Evolutionary conservation across 2,113 vertebrate species (phyloP), one percentile per base, ranked within the genome.

Genomic region (Cyanoderma ruficeps): DNA sequence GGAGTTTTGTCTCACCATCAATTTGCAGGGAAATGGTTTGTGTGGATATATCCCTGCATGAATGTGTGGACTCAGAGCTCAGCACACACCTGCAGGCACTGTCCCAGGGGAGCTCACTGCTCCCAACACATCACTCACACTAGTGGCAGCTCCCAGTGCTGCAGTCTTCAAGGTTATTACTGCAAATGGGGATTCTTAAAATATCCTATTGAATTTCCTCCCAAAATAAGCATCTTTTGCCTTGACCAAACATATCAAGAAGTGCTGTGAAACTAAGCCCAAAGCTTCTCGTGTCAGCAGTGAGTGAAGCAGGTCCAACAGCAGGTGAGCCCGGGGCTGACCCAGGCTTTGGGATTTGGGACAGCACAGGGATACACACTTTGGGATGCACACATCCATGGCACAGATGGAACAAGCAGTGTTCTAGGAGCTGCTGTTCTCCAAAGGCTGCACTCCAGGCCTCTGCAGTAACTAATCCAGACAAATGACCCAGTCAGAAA

Each of bases 401-500:
- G 20, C 33, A 22, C 10, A 64, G 6, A 4, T 11, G 77, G 52
- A 70, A 39, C 13, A 17, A 71, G 42, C 63, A 56, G n/a, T 2
- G 15, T 35, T 46, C 74, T n/a, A 35, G 69, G 56, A 71, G 59
- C 81, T 21, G 39, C 35, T 69, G 31, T 1, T 78, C 77, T 41
- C 22, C 94, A 82, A 92, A 93, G 89, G 64, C 56, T 91, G 53
- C 42, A 53, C 86, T 63, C 60, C 67, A 93, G 80, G 80, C 57
- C 57, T 71, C 91, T 56, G 52, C 78, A 75, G 91, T 56, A 81
- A 89, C 97, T 98, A 97, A 98, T 98, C 86, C 71, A 98, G 97
- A 98, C 97, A 97, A 98, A 98, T 92, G 97, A 97, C 94, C 95
- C 55, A 96, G 92, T 94, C 89, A 84, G 78, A 95, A 78, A 76